Percentiles rank a stretch among this genome's conserved stretches.
These are phyloP conservation scores for Diabrotica undecimpunctata DNA, from an alignment of 1,140 invertebrate species.

Conservation along the genomic window DNA sequence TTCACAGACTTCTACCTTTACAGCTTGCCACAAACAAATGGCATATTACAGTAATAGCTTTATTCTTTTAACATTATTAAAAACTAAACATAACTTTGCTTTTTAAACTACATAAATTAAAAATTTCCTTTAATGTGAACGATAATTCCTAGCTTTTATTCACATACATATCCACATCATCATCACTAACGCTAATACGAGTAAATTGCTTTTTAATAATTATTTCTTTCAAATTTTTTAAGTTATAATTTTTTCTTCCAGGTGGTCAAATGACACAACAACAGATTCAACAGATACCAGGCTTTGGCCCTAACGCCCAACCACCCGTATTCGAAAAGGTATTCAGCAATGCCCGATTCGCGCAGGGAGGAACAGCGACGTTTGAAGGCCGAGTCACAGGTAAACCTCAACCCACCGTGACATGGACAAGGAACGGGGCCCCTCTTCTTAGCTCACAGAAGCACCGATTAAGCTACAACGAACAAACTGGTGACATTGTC, in stretches of 20 bases:
- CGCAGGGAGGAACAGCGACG: slow-evolving; percentile 85
- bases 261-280: slow-evolving; percentile 49
- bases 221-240: too few relatives aligned
- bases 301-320: slow-evolving; percentile 54
- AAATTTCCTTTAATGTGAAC: too few relatives aligned
- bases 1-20: too few relatives aligned
- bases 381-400: slow-evolving; percentile 90
- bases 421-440: slow-evolving; percentile 88
- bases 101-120: too few relatives aligned
- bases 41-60: too few relatives aligned
- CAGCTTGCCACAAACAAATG: too few relatives aligned
- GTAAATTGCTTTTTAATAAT: too few relatives aligned
- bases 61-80: too few relatives aligned
- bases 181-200: too few relatives aligned
- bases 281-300: slow-evolving; percentile 58
- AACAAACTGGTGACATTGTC: slow-evolving; percentile 79
- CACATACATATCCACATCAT: too few relatives aligned
- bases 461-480: slow-evolving; percentile 83
- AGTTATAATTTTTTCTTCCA: slow-evolving; percentile 20
- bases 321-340: slow-evolving; percentile 91
- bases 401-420: slow-evolving; percentile 88
- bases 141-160: too few relatives aligned
- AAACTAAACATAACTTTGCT: too few relatives aligned
- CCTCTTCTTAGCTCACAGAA: slow-evolving; percentile 77
- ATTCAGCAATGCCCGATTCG: slow-evolving; percentile 88